Evolutionary conservation across 2,113 vertebrate species (phyloP).

Genomic region (Cichladusa arquata): DNA sequence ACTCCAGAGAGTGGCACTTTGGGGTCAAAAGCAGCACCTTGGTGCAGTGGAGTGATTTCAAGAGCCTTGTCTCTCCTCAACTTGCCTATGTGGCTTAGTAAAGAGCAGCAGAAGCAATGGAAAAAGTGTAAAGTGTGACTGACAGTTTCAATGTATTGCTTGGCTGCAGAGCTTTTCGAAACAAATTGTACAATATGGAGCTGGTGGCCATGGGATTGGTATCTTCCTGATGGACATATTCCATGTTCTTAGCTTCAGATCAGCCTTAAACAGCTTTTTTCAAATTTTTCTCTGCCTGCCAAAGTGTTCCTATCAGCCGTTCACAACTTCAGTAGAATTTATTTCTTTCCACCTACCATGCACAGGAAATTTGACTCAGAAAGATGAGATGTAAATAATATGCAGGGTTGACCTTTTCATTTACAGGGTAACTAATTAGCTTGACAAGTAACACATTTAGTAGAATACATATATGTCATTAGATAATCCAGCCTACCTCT

Average conservation of each 20-base stretch:
- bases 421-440: constrained; percentile 55
- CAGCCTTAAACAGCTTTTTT: background rate
- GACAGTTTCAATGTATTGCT: background rate
- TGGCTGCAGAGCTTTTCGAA: background rate
- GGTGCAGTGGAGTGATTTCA: background rate
- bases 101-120: background rate
- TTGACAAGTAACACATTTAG: constrained; percentile 29
- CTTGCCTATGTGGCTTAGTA: background rate
- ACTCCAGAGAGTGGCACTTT: background rate
- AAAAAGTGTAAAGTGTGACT: background rate
- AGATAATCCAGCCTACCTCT: constrained; percentile 32
- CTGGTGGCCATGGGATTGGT: background rate
- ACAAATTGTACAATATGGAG: background rate
- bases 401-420: constrained; percentile 56
- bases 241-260: background rate
- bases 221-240: background rate
- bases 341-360: constrained; percentile 21
- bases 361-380: constrained; percentile 33
- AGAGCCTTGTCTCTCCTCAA: rapidly evolving
- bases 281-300: background rate
- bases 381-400: constrained; percentile 56
- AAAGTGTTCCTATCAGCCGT: background rate
- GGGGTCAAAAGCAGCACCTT: background rate
- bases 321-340: constrained; percentile 1
- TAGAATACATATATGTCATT: constrained; percentile 15